Percentiles rank a stretch among this genome's conserved stretches.
Conservation (phyloP, 37 sponge, comb jelly and placozoan genomes). For the Cladorhizidae sp. region DNA sequence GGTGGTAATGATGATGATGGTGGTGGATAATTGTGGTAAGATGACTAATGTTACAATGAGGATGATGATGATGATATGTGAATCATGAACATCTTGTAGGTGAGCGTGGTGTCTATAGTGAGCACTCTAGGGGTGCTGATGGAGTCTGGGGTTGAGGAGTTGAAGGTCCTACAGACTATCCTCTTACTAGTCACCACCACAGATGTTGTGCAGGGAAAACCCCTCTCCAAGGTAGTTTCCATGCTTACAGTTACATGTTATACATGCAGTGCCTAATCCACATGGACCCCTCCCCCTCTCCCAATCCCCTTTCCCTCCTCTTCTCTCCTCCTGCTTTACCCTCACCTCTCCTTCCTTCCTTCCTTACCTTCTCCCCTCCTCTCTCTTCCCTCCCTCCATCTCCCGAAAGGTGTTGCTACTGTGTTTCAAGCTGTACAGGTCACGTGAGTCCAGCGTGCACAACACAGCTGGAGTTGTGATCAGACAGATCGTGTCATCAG, state of each 20-base stretch:
- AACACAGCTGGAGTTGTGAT: slow-evolving; percentile 88
- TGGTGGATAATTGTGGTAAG: too few relatives aligned
- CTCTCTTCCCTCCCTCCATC: too few relatives aligned
- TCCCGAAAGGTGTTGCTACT: slow-evolving; percentile 72
- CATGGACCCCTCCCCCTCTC: neutral
- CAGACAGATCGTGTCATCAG: slow-evolving; percentile 78
- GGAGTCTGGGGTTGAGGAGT: slow-evolving; percentile 65
- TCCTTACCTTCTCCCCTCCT: too few relatives aligned
- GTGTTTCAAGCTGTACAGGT: slow-evolving; percentile 71
- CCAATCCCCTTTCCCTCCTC: neutral
- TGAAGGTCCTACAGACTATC: slow-evolving; percentile 86
- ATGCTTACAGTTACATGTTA: too few relatives aligned
- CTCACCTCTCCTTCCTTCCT: too few relatives aligned
- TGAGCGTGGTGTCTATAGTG: slow-evolving; percentile 49
- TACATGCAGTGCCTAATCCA: too few relatives aligned
- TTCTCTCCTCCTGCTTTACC: neutral
- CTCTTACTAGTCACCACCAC: slow-evolving; percentile 75
- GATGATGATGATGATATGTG: too few relatives aligned
- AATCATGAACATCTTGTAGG: too few relatives aligned
- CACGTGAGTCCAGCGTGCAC: slow-evolving; percentile 53
- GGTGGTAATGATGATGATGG: too few relatives aligned
- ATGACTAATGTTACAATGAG: too few relatives aligned
- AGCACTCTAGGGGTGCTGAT: slow-evolving; percentile 55
- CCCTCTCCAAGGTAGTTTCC: slow-evolving; percentile 72
- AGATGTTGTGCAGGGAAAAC: slow-evolving; percentile 59